A percentile compares a stretch with the other conserved stretches of the same genome.
Evolutionary conservation across 2,797 vertebrate genomes (phyloP).

Genomic region (Acrocephalus scirpaceus): DNA sequence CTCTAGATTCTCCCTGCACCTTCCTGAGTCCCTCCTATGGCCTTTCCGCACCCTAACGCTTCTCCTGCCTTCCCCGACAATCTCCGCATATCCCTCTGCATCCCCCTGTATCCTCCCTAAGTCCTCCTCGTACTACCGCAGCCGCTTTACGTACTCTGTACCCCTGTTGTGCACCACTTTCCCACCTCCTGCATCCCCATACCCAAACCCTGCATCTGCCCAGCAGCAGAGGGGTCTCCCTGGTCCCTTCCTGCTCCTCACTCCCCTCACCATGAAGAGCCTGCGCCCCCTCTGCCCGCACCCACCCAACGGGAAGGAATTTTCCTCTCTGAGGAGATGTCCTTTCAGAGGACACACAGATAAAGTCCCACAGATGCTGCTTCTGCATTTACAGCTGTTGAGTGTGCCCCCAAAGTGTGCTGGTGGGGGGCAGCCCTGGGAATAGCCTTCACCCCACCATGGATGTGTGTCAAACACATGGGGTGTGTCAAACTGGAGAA

Average conservation of each 20-base stretch:
- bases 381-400: fast-evolving
- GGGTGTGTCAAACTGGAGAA: background rate
- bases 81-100: background rate
- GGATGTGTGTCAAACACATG: background rate
- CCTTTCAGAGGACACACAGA: background rate
- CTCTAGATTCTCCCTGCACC: background rate
- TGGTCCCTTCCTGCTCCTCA: background rate
- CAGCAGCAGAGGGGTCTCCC: background rate
- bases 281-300: fast-evolving
- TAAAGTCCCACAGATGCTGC: background rate
- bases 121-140: background rate
- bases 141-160: fast-evolving
- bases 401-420: background rate
- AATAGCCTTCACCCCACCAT: fast-evolving
- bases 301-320: background rate
- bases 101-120: background rate
- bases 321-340: background rate
- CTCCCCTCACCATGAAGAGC: background rate
- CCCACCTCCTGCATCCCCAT: background rate
- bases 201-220: fast-evolving
- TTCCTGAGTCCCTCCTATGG: too few species aligned
- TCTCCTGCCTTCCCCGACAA: too few species aligned
- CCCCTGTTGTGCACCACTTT: background rate
- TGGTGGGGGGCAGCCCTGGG: background rate
- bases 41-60: background rate